Base-by-base conservation (phyloP, 2,113 vertebrate genomes). In the Lonchura striata region DNA sequence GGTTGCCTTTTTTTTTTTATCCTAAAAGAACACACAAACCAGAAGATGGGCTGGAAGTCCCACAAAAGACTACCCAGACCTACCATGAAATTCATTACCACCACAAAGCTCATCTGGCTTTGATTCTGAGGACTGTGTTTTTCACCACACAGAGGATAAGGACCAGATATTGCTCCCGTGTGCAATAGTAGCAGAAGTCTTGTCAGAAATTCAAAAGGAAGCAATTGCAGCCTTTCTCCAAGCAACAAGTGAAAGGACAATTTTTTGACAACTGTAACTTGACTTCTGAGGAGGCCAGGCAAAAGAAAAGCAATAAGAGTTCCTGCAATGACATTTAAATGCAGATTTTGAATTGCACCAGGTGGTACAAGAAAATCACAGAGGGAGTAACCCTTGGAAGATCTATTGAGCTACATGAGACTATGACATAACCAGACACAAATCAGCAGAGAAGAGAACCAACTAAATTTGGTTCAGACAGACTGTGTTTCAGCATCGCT, bases 391-490 rank as follows among this genome's bases (percentile, higher is more conserved):
- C 31, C 59, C 52, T 83, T n/a, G 56, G 41, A 91, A 85, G 66
- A 83, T 85, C 70, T 63, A 42, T 16, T 72, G 79, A 92, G 82
- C 75, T 94, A 46, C 92, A 49, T 7, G 9, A 88, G 88, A 94
- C 42, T 23, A 74, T 31, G 60, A 71, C 37, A 74, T 27, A 79
- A 94, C 69, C 85, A 39, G 39, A 39, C 39, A 39, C 39, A 90
- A 78, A 81, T 22, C 80, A 69, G 49, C 49, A 63, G 44, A 83
- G 59, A 49, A 44, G 50, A n/a, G 57, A 78, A 83, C 27, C 72
- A 82, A 70, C 94, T 96, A 94, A 88, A 92, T 92, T 92, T 94
- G 82, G 52, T 81, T 66, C 76, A 90, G 85, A 81, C 93, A 95
- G 94, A 66, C 87, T 94, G 88, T 89, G 88, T 94, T 88, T 83